Evolutionary conservation across 2,797 vertebrate species (phyloP).

Genomic region (Syngnathus acus): DNA sequence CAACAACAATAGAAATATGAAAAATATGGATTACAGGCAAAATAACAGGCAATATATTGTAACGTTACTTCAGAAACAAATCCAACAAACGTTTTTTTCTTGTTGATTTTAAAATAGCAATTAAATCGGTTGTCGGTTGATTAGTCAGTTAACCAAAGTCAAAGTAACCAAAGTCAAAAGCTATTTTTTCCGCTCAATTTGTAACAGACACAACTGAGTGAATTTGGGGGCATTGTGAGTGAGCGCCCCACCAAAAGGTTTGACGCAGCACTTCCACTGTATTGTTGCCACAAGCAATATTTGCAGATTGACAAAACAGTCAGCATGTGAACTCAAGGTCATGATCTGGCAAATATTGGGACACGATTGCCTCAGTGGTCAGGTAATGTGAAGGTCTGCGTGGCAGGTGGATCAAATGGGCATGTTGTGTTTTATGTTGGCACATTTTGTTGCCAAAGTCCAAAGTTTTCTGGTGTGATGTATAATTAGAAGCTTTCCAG

Average conservation of each 20-base stretch:
- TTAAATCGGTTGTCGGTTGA: no score
- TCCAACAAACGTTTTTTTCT: no score
- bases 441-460: conserved; percentile 53
- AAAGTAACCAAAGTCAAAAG: no score
- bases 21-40: no score
- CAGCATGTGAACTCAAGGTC: conserved; percentile 54
- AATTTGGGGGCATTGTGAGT: neutral
- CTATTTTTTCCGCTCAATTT: neutral
- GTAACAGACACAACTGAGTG: no score
- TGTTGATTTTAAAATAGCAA: no score
- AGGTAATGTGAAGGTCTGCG: conserved; percentile 65
- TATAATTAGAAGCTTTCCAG: conserved; percentile 31
- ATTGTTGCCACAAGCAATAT: conserved; percentile 57
- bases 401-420: conserved; percentile 43
- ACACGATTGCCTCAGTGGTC: conserved; percentile 65
- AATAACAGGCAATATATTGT: no score
- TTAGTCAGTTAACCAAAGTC: no score
- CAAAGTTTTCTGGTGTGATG: conserved; percentile 52
- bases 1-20: no score
- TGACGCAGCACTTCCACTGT: conserved; percentile 61
- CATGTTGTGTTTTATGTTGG: conserved; percentile 48
- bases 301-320: conserved; percentile 49
- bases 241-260: conserved; percentile 4
- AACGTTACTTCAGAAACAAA: no score
- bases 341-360: conserved; percentile 72